A percentile compares a stretch with the other conserved stretches of the same genome.
phyloP scores from a whole-genome alignment of 2,888 invertebrate genomes.

The Nephrotoma guestfalica region DNA sequence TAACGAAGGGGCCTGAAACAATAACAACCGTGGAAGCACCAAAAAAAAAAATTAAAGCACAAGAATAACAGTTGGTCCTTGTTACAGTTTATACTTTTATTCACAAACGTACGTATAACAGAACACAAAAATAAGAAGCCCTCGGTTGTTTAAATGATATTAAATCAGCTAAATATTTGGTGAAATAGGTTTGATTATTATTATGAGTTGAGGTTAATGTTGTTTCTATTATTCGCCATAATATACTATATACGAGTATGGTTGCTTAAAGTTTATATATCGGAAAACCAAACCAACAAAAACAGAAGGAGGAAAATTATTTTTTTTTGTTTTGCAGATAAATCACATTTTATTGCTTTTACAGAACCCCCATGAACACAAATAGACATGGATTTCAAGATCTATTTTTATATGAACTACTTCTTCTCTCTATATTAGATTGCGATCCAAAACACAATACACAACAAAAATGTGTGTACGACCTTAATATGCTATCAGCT shows the following conservation, averaged over 20 bases:
- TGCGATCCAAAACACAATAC: not conserved
- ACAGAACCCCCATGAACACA: constrained; percentile 2
- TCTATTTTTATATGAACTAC: constrained; percentile 9
- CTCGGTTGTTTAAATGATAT: not conserved
- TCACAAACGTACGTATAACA: too few relatives aligned
- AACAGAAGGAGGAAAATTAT: not conserved
- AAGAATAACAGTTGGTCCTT: not conserved
- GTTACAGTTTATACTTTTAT: not conserved
- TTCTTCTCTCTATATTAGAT: constrained; percentile 3
- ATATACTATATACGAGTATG: not conserved
- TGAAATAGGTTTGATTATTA: not conserved
- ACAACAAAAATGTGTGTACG: not conserved
- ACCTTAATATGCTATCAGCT: not conserved
- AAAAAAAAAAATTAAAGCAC: not conserved
- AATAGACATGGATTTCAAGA: constrained; percentile 7
- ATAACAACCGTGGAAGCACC: not conserved
- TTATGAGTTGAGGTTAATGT: not conserved
- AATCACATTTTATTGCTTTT: constrained; percentile 5
- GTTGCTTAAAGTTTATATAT: not conserved
- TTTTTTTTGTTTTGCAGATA: not conserved
- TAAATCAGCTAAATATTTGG: constrained; percentile 3
- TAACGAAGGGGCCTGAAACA: not conserved
- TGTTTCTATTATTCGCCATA: not conserved
- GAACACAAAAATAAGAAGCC: not conserved
- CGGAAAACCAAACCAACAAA: not conserved